Percentiles rank a stretch among this genome's conserved stretches.
phyloP scores from a whole-genome alignment of 2,888 invertebrate genomes.

The Bhutanitis thaidina region DNA sequence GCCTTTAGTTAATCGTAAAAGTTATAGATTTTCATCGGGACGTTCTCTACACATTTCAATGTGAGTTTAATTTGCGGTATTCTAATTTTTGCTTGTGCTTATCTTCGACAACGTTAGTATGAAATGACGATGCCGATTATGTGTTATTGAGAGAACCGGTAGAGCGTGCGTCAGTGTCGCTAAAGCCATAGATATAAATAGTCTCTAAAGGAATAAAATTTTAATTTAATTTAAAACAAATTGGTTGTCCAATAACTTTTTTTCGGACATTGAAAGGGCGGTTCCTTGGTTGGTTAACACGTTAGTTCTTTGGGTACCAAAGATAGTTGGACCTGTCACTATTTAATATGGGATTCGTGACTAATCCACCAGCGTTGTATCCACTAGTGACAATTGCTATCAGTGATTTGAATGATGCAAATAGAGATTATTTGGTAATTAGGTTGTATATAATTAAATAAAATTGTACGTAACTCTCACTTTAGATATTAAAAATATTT shows the following conservation, averaged over 20 bases:
- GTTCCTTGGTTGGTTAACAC: constrained; percentile 29
- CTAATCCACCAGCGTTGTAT: constrained; percentile 10
- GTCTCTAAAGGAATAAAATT: constrained; percentile 23
- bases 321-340: neutral
- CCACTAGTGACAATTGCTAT: constrained; percentile 1
- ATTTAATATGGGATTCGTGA: neutral
- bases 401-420: neutral
- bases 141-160: constrained; percentile 39
- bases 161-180: constrained; percentile 35
- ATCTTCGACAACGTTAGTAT: constrained; percentile 27
- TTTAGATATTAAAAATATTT: no score
- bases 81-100: constrained; percentile 7
- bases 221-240: constrained; percentile 5
- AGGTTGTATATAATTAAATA: no score
- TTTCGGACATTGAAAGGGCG: constrained; percentile 25
- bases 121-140: constrained; percentile 56
- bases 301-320: constrained; percentile 25
- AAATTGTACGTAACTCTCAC: no score
- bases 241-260: neutral
- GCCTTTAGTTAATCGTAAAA: constrained; percentile 25
- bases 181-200: constrained; percentile 37
- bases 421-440: no score
- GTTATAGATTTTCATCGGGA: constrained; percentile 28
- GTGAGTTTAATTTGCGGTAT: constrained; percentile 26
- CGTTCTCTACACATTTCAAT: constrained; percentile 22